Evolutionary conservation across 2,113 vertebrate species (phyloP).

Genomic region (Anser cygnoides): DNA sequence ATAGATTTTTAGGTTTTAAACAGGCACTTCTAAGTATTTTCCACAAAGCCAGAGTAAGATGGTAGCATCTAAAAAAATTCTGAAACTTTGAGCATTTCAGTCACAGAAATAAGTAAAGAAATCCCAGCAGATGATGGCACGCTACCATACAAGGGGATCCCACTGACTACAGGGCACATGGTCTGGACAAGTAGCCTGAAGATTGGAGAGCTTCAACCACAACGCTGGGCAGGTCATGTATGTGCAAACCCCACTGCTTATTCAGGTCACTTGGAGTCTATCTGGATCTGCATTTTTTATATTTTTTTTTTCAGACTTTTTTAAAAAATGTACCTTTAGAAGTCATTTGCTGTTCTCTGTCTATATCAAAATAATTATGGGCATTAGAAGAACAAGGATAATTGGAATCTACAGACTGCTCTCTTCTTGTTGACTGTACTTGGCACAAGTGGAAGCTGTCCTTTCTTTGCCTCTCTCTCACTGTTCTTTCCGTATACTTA

Average conservation of each 20-base stretch:
- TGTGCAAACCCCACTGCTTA: neutral
- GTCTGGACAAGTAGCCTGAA: neutral
- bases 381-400: neutral
- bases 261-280: neutral
- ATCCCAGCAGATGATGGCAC: neutral
- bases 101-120: neutral
- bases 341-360: rapidly evolving
- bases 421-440: neutral
- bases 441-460: neutral
- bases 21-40: neutral
- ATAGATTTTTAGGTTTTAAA: neutral
- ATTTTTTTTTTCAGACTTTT: neutral
- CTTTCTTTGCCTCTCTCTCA: neutral
- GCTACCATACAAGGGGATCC: rapidly evolving
- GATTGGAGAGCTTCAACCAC: neutral
- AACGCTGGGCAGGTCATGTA: neutral
- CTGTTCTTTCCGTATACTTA: neutral
- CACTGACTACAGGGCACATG: rapidly evolving
- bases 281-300: neutral
- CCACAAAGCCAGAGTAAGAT: neutral
- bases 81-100: neutral
- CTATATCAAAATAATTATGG: neutral
- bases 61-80: neutral
- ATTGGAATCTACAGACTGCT: neutral
- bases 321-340: neutral